Conservation (phyloP, 2,113 vertebrate genomes). For the Ictalurus furcatus region DNA sequence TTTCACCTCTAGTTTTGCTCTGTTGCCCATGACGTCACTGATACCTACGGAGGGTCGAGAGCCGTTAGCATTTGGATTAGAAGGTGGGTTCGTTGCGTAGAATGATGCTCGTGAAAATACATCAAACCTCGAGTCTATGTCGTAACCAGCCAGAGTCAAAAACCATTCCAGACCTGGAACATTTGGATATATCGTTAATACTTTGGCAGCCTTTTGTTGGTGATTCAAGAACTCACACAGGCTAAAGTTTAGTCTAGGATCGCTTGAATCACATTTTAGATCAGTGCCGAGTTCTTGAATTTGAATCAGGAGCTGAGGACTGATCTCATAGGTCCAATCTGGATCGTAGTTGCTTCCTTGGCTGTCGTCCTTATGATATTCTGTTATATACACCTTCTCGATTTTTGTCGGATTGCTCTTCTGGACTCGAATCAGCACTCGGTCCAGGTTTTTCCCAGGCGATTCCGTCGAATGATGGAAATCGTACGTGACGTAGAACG, state of each 20-base stretch:
- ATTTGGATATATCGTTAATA: constrained; percentile 16
- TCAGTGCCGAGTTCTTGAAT: background rate
- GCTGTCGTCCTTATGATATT: background rate
- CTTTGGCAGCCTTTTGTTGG: constrained; percentile 4
- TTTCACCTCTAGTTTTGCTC: constrained; percentile 14
- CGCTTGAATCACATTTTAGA: background rate
- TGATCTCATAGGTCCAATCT: background rate
- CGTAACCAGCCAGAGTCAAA: constrained; percentile 31
- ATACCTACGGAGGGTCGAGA: background rate
- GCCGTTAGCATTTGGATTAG: background rate
- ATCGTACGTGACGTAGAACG: constrained; percentile 2
- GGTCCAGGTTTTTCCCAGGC: background rate
- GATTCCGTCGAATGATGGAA: constrained; percentile 10
- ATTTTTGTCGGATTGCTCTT: background rate
- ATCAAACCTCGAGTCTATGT: background rate
- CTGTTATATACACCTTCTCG: constrained; percentile 25
- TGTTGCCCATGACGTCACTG: background rate
- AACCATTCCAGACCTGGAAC: constrained; percentile 28
- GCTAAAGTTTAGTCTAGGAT: constrained; percentile 16
- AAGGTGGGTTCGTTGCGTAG: background rate
- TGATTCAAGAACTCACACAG: constrained; percentile 26
- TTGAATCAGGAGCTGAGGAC: constrained; percentile 7
- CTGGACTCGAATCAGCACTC: constrained; percentile 18
- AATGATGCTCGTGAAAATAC: background rate
- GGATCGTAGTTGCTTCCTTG: background rate